phyloP scores from a whole-genome alignment of 2,797 vertebrate species.

The Parambassis ranga region DNA sequence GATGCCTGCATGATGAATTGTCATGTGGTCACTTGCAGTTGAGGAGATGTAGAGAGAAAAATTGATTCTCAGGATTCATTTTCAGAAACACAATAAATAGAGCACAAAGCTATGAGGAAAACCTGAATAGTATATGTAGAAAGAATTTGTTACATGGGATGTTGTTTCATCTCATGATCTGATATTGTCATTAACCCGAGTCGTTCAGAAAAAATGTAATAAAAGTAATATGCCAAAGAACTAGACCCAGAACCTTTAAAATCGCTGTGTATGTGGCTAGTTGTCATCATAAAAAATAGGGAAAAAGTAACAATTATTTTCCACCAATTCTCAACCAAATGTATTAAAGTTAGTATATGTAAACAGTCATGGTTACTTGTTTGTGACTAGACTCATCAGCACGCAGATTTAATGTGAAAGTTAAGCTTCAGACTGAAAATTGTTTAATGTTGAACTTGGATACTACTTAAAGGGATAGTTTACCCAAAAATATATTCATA shows the following conservation, averaged over 20 bases:
- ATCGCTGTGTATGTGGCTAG: neutral
- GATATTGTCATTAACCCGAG: too few relatives aligned
- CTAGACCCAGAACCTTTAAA: constrained; percentile 7
- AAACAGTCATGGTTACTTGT: constrained; percentile 34
- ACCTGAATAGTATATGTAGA: constrained; percentile 33
- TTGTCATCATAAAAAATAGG: too few relatives aligned
- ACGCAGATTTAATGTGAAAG: constrained; percentile 23
- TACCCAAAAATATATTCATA: too few relatives aligned
- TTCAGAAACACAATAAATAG: constrained; percentile 23
- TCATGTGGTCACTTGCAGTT: constrained; percentile 17
- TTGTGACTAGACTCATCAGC: neutral
- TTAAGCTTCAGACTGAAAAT: constrained; percentile 2
- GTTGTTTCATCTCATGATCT: neutral
- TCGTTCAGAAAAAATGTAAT: too few relatives aligned
- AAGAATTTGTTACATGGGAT: constrained; percentile 28
- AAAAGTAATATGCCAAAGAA: neutral
- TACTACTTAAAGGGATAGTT: constrained; percentile 6
- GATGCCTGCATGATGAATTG: constrained; percentile 3
- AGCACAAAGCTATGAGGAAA: neutral
- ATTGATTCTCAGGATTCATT: constrained; percentile 68
- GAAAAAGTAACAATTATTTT: neutral
- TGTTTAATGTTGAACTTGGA: constrained; percentile 51
- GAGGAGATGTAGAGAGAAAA: constrained; percentile 23
- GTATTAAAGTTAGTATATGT: constrained; percentile 24
- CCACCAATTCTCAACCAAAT: neutral